Base-by-base conservation (phyloP, 2,888 invertebrate genomes). In the Anoncus sp. region DNA sequence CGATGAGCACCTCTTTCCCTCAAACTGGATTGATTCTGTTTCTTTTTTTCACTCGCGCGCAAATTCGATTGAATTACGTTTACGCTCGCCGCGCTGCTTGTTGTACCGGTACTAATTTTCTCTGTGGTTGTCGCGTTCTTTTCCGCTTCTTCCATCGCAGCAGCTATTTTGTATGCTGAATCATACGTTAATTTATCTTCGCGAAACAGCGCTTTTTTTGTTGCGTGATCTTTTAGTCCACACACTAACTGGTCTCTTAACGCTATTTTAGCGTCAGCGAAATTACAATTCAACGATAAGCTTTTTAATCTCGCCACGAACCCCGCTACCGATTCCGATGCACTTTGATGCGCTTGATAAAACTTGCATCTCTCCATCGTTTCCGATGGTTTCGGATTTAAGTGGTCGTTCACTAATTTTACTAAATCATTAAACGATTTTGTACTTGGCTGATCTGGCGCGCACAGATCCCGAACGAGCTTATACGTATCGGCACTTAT, bases 191-290 rank as follows among this genome's bases (percentile, higher is more conserved):
- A 60, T 27, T 72, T 53, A 16, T 73, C 57, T 45, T 62, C 71
- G 1, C 47, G 57, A 35, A 71, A 75, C 18, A 71, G 18, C 14
- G 31, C 47, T 31, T 27, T 71, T 45, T 63, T 55, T 24, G 53
- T 63, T 20, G 18, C 24, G 5, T 62, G 45, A 24, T 63, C 63
- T 40, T 45, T 62, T 5, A 72, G 7, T 12, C 71, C 71, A n/a
- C 53, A 79, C 6, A 82, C 77, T 1, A 81, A 72, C 22, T 82
- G 79, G 72, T 83, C 83, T 45, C 79, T 57, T 45, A 83, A 49
- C 1, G 80, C 77, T 22, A 69, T 20, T 49, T 74, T 59, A 14
- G 70, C 43, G 16, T 76, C 62, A 5, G 38, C 63, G 53, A 80
- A 83, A 47, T 81, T 72, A 57, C 81, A 83, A n/a, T 51, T 57